Evolutionary conservation across 2,888 invertebrate genomes (phyloP).

Genomic region (Cryptocheilus praepositus): DNA sequence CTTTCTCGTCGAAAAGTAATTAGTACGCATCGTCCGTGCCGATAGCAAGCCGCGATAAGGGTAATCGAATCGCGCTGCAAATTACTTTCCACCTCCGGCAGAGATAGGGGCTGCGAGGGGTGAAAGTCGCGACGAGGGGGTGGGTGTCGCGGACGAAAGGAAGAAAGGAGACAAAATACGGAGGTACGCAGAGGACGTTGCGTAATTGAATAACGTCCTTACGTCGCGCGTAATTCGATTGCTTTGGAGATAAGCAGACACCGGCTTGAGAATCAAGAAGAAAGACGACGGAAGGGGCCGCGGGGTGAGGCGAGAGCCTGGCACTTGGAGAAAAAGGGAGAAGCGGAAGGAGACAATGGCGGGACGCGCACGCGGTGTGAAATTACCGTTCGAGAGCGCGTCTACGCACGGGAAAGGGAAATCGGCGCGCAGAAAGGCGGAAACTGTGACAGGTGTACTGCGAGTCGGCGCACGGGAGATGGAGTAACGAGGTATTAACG

Average conservation of each 20-base stretch:
- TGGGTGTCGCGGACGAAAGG: no score
- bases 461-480: no score
- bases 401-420: no score
- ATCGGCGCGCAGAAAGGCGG: no score
- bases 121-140: not conserved
- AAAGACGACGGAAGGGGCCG: constrained; percentile 19
- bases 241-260: constrained; percentile 52
- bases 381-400: constrained; percentile 20
- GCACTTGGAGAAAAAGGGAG: no score
- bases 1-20: constrained; percentile 48
- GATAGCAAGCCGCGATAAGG: constrained; percentile 56
- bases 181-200: constrained; percentile 2
- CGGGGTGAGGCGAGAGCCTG: not conserved
- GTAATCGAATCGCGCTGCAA: constrained; percentile 58
- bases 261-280: constrained; percentile 43
- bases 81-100: constrained; percentile 55
- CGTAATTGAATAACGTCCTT: constrained; percentile 57
- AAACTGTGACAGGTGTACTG: no score
- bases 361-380: constrained; percentile 15
- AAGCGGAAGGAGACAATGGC: constrained; percentile 18
- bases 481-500: no score
- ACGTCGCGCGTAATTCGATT: constrained; percentile 57
- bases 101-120: not conserved
- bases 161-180: not conserved
- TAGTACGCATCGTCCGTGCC: constrained; percentile 48